A percentile compares a stretch with the other conserved stretches of the same genome.
phyloP scores from a whole-genome alignment of 1,140 invertebrate species.

The Sarcophaga bullata region DNA sequence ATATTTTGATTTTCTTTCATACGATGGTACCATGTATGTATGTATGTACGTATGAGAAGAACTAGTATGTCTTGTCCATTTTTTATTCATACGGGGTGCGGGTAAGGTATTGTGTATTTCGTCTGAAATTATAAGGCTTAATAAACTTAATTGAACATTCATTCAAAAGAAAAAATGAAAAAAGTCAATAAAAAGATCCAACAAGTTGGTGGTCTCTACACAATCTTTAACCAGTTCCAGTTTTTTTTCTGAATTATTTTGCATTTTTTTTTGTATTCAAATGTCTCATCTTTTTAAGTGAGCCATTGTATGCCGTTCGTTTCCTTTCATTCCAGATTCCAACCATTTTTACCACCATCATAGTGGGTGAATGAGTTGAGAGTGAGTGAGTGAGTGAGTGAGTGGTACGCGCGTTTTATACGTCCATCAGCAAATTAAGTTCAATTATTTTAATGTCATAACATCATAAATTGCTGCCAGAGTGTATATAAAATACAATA shows the following conservation, averaged over 20 bases:
- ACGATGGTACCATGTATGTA: no score
- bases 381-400: background rate
- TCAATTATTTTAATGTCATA: conserved; percentile 41
- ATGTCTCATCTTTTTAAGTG: conserved; percentile 20
- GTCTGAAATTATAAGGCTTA: conserved; percentile 8
- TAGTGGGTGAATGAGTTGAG: conserved; percentile 19
- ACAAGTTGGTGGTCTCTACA: conserved; percentile 18
- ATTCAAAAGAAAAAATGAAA: background rate
- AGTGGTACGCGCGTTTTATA: conserved; percentile 12
- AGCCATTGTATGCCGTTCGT: conserved; percentile 7
- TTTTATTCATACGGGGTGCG: no score
- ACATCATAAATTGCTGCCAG: conserved; percentile 38
- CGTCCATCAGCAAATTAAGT: conserved; percentile 38
- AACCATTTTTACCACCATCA: conserved; percentile 1
- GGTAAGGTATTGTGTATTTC: background rate
- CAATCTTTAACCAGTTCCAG: conserved; percentile 2
- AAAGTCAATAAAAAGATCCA: background rate
- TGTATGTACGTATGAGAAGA: no score
- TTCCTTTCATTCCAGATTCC: conserved; percentile 4
- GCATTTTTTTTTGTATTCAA: conserved; percentile 5
- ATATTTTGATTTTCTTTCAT: no score
- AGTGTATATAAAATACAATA: background rate
- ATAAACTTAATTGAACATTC: conserved; percentile 22
- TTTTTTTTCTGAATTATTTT: background rate
- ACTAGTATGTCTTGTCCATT: no score